These are phyloP conservation scores for Cephus runcator DNA, from an alignment of 2,888 invertebrate species.

Conservation along the genomic window DNA sequence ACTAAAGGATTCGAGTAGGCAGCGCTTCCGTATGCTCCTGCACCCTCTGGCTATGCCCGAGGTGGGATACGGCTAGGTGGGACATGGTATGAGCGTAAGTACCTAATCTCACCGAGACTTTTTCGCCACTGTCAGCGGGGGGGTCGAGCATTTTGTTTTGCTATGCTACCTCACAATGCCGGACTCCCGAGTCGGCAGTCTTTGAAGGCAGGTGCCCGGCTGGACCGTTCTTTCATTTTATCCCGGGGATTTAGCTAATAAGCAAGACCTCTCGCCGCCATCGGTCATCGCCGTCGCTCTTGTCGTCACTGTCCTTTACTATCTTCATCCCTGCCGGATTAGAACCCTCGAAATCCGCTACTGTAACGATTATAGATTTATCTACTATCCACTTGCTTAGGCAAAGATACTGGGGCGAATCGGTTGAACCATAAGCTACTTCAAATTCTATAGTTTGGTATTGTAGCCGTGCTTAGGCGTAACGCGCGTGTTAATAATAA, in stretches of 20 bases:
- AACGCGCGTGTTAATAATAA: too few species aligned
- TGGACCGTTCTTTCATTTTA: slow-evolving; percentile 14
- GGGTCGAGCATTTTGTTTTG: slow-evolving; percentile 39
- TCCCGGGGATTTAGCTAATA: slow-evolving; percentile 48
- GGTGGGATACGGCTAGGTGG: too few species aligned
- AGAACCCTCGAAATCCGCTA: slow-evolving; percentile 18
- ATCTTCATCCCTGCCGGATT: neutral
- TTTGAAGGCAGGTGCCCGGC: slow-evolving; percentile 38
- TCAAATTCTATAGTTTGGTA: too few species aligned
- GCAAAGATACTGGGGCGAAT: too few species aligned
- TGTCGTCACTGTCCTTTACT: too few species aligned
- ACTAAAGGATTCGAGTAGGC: too few species aligned
- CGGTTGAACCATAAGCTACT: too few species aligned
- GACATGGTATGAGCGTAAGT: neutral
- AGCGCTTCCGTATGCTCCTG: too few species aligned
- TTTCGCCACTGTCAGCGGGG: slow-evolving; percentile 12
- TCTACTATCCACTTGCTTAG: slow-evolving; percentile 13
- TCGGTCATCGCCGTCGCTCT: neutral
- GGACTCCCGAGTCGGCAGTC: slow-evolving; percentile 32
- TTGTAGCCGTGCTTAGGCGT: too few species aligned
- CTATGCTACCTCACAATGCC: slow-evolving; percentile 35
- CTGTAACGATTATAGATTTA: slow-evolving; percentile 43
- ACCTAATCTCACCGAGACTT: slow-evolving; percentile 4
- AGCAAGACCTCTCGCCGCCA: slow-evolving; percentile 32
- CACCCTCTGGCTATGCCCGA: too few species aligned